Evolutionary conservation across 2,113 vertebrate species (phyloP).

Genomic region (Puntigrus tetrazona): DNA sequence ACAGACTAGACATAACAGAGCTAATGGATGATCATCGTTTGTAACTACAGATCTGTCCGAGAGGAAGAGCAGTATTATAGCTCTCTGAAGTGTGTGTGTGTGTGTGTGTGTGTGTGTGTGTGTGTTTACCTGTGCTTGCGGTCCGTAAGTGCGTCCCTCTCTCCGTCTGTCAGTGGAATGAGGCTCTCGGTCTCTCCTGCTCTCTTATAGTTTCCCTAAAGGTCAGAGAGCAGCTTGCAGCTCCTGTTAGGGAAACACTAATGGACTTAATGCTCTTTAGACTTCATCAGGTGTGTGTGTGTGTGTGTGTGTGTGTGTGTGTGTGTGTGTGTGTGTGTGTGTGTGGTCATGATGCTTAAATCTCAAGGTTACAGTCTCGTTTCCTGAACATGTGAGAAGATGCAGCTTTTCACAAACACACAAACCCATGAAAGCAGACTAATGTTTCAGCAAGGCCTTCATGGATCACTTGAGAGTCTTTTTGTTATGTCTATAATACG

Average conservation of each 20-base stretch:
- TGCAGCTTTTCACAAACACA: neutral
- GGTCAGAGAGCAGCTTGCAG: neutral
- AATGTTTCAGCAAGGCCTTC: neutral
- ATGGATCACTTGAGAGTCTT: no score
- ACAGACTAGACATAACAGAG: neutral
- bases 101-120: no score
- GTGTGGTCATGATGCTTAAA: neutral
- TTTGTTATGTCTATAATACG: no score
- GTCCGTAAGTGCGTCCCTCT: neutral
- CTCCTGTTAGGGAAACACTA: constrained; percentile 25
- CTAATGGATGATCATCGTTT: neutral
- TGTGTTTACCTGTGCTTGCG: neutral
- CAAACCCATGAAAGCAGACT: neutral
- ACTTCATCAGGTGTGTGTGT: constrained; percentile 25
- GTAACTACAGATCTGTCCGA: neutral
- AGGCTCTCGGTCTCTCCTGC: neutral
- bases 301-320: constrained; percentile 46
- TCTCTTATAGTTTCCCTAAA: constrained; percentile 54
- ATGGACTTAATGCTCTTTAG: constrained; percentile 17
- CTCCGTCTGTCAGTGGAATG: neutral
- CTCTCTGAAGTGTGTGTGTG: neutral
- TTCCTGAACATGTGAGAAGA: constrained; percentile 9
- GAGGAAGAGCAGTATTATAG: neutral
- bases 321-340: no score
- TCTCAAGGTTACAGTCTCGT: neutral